A percentile compares a stretch with the other conserved stretches of the same genome.
These are phyloP conservation scores for Venustoraphidia nigricollis DNA, from an alignment of 2,888 invertebrate species.

Conservation along the genomic window DNA sequence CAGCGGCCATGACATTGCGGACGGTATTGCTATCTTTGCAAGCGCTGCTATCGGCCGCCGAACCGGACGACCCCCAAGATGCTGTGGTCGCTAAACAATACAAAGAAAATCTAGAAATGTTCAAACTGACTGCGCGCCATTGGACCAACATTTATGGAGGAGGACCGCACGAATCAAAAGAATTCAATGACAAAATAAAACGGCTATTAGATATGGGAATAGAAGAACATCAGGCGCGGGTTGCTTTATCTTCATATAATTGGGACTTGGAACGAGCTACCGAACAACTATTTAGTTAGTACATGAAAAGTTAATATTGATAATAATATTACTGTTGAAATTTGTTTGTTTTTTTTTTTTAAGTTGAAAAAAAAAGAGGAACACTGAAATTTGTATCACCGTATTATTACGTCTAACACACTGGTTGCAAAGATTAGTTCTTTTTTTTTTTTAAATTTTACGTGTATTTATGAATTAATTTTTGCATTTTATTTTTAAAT, in stretches of 20 bases:
- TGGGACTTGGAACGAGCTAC: conserved; percentile 90
- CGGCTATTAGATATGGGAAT: conserved; percentile 90
- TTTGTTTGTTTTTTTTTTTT: no score
- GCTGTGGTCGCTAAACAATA: conserved; percentile 96
- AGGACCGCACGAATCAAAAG: conserved; percentile 57
- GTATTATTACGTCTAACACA: no score
- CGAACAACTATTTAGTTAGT: conserved; percentile 74
- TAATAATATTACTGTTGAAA: conserved; percentile 11
- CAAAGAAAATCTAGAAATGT: conserved; percentile 76
- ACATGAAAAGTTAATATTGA: conserved; percentile 9
- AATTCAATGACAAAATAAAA: conserved; percentile 77
- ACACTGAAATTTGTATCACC: no score
- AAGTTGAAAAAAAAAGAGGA: no score
- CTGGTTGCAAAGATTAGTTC: no score
- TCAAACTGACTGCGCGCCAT: conserved; percentile 80
- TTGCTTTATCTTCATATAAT: conserved; percentile 79
- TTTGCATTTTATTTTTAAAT: no score
- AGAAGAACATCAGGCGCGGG: conserved; percentile 74
- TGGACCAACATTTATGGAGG: conserved; percentile 94
- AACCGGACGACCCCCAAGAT: conserved; percentile 89
- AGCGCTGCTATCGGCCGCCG: conserved; percentile 82
- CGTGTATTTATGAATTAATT: no score
- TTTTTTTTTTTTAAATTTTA: no score
- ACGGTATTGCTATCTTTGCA: conserved; percentile 92
- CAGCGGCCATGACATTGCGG: conserved; percentile 94